Conservation (phyloP, 2,888 invertebrate genomes). For the Eupeodes luniger region DNA sequence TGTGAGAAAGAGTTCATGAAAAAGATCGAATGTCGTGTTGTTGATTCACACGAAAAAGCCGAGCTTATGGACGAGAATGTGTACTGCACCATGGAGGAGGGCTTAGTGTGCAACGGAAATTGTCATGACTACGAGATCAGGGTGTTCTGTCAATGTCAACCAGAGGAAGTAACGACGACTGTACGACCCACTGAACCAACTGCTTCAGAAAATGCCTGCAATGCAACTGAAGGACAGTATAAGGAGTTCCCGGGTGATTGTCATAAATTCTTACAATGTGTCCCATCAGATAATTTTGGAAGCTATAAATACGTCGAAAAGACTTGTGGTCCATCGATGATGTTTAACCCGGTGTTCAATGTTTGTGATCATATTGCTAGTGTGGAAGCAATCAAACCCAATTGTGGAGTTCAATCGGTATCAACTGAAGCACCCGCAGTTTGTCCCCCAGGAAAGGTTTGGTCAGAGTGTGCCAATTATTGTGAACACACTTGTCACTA, state of each 20-base stretch:
- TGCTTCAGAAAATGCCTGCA: constrained; percentile 78
- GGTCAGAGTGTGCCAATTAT: constrained; percentile 88
- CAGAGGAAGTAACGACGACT: constrained; percentile 57
- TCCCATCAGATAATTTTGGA: constrained; percentile 83
- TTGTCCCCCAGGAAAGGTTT: constrained; percentile 85
- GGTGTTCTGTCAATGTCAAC: constrained; percentile 88
- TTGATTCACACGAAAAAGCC: constrained; percentile 86
- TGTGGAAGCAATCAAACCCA: constrained; percentile 86
- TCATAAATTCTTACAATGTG: constrained; percentile 89
- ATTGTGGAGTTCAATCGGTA: constrained; percentile 84
- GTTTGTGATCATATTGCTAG: constrained; percentile 88
- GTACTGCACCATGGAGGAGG: constrained; percentile 90
- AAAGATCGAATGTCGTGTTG: constrained; percentile 91
- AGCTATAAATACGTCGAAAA: constrained; percentile 86
- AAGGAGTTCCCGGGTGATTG: constrained; percentile 88
- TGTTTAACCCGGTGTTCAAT: constrained; percentile 88
- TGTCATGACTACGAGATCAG: constrained; percentile 94
- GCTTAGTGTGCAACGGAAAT: constrained; percentile 88
- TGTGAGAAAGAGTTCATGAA: constrained; percentile 88
- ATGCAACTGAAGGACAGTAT: constrained; percentile 85
- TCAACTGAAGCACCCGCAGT: constrained; percentile 59
- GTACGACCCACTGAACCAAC: constrained; percentile 79
- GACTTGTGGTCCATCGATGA: constrained; percentile 87
- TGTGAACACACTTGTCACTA: constrained; percentile 90
- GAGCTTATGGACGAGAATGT: constrained; percentile 90